Evolutionary conservation across 2,888 invertebrate genomes (phyloP), one percentile per base, ranked within the genome.

Genomic region (Biston betularia): DNA sequence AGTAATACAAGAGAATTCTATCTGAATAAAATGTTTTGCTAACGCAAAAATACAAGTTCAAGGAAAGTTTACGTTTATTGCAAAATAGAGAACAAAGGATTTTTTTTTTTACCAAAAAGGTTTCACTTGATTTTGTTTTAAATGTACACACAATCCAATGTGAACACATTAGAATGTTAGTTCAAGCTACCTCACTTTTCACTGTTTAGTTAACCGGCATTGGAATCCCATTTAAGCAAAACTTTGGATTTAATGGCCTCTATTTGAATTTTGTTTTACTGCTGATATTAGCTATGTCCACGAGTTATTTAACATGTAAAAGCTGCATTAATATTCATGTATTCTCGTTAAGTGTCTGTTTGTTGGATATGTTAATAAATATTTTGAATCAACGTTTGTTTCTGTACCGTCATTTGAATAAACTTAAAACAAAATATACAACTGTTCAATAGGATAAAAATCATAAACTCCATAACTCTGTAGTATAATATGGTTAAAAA

Each of bases 121-220:
- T 81, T 87, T 80, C 74, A 73, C 75, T 79, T 75, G 81, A 83
- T 85, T 84, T 84, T 88, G 45, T 64, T 59, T 24, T 24, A 24
- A 24, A 24, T 24, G 24, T 24, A 24, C 24, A 24, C 24, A 24
- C 24, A 24, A 24, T 38, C 9, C 79, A 73, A 83, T 82, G 72
- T 76, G 85, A 86, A 89, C 88, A 85, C 75, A 86, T 88, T 86
- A 85, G 77, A 86, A 87, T 86, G 86, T 76, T 82, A 82, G 72
- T 70, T 71, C 68, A 72, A 71, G 68, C 63, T 70, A 72, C 75
- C 70, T 58, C 65, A 63, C 72, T 50, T 65, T 63, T 45, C 42
- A 63, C 54, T 65, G 57, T 63, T 63, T 56, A 48, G 52, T 52
- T 65, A 62, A 64, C 55, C 24, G 5, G 53, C 48, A 50, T 59